Evolutionary conservation across 2,888 invertebrate species (phyloP).

Genomic region (Caenorhabditis wallacei): DNA sequence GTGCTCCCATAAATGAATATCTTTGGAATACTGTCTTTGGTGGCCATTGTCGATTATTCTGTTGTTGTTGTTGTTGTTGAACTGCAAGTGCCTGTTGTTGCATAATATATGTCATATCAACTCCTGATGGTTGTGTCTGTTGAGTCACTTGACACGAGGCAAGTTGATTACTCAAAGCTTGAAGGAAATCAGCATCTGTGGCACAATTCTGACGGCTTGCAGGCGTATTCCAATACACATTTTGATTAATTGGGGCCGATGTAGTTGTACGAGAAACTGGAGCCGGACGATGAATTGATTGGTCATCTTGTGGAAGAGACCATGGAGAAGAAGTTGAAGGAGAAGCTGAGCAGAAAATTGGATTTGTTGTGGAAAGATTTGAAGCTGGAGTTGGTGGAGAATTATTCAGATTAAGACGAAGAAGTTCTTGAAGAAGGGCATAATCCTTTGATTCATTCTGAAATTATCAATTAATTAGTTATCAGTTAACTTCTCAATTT

Average conservation of each 20-base stretch:
- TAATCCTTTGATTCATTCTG: conserved; percentile 60
- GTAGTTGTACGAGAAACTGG: conserved; percentile 24
- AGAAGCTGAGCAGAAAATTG: conserved; percentile 51
- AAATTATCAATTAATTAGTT: not conserved
- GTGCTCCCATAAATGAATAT: conserved; percentile 84
- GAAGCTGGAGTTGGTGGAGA: conserved; percentile 35
- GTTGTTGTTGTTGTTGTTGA: conserved; percentile 52
- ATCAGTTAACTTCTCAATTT: not conserved
- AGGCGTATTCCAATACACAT: conserved; percentile 37
- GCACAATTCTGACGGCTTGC: conserved; percentile 27
- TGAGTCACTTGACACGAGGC: conserved; percentile 39
- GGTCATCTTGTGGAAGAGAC: conserved; percentile 64
- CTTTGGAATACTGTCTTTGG: conserved; percentile 36
- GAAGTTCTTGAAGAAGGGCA: conserved; percentile 68
- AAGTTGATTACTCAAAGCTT: conserved; percentile 40
- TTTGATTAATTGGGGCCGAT: conserved; percentile 25
- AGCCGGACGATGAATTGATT: conserved; percentile 42
- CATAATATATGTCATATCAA: conserved; percentile 59
- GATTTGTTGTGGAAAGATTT: conserved; percentile 22
- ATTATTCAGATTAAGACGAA: conserved; percentile 68
- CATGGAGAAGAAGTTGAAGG: conserved; percentile 63
- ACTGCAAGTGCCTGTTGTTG: conserved; percentile 62
- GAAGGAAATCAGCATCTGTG: conserved; percentile 33
- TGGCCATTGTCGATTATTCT: conserved; percentile 33
- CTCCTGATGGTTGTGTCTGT: conserved; percentile 55